These are phyloP conservation scores for Lordiphosa collinella DNA, from an alignment of 1,140 invertebrate genomes.

Conservation along the genomic window DNA sequence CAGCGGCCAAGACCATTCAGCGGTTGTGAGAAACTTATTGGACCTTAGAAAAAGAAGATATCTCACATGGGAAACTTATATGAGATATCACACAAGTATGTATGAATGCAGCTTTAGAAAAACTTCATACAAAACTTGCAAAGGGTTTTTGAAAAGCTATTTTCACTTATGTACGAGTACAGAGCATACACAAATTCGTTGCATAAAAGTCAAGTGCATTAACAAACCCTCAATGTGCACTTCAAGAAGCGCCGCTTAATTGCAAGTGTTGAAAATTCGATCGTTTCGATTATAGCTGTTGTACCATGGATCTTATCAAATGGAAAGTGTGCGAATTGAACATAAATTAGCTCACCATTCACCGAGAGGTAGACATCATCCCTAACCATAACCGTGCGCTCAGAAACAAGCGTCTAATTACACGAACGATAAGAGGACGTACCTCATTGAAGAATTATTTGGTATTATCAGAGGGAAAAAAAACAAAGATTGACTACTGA, in stretches of 20 bases:
- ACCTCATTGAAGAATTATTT: conserved; percentile 47
- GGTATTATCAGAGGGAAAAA: conserved; percentile 50
- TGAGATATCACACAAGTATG: no score
- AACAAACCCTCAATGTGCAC: neutral
- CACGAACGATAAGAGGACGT: conserved; percentile 31
- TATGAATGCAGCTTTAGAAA: no score
- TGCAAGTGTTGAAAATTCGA: conserved; percentile 40
- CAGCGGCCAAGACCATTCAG: no score
- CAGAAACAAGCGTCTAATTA: conserved; percentile 43
- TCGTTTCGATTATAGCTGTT: conserved; percentile 13
- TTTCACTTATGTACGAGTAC: no score
- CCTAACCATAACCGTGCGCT: conserved; percentile 8
- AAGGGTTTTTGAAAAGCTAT: no score
- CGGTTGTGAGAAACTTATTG: no score
- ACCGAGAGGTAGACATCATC: neutral
- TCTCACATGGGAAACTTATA: no score
- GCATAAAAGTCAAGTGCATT: no score
- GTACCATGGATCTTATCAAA: conserved; percentile 17
- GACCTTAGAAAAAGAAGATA: no score
- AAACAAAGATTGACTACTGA: conserved; percentile 56
- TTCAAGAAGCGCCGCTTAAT: conserved; percentile 29
- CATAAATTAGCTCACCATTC: neutral
- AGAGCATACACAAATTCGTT: no score
- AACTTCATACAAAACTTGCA: no score
- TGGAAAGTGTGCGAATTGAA: neutral